These are phyloP conservation scores for Saguinus midas DNA, from an alignment of 2,113 vertebrate genomes.

Conservation along the genomic window DNA sequence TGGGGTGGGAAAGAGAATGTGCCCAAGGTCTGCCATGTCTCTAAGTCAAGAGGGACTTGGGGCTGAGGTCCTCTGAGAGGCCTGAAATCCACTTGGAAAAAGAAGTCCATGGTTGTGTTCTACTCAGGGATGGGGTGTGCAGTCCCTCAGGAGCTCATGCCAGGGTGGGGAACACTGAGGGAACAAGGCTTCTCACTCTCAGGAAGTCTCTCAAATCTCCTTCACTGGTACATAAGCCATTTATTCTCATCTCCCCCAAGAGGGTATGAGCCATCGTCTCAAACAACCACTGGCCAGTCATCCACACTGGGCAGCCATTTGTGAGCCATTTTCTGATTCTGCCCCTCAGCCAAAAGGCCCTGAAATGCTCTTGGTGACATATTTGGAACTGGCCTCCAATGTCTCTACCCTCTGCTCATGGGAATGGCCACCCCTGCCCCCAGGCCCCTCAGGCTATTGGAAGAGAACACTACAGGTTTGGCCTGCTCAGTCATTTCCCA, in stretches of 20 bases:
- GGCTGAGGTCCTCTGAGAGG: not conserved
- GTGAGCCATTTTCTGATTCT: not conserved
- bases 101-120: not conserved
- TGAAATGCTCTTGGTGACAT: not conserved
- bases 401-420: not conserved
- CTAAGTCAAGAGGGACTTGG: not conserved
- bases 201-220: not conserved
- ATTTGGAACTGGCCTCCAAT: not conserved
- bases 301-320: rapidly evolving
- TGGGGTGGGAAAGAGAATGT: not conserved
- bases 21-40: not conserved
- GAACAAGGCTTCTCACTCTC: not conserved
- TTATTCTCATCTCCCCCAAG: not conserved
- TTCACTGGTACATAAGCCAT: not conserved
- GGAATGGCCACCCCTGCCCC: no score
- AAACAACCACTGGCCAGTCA: not conserved
- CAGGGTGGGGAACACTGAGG: not conserved
- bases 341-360: not conserved
- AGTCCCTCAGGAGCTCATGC: not conserved
- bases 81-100: not conserved
- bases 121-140: not conserved
- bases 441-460: not conserved
- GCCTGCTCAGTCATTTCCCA: not conserved
- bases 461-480: not conserved
- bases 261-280: not conserved